Evolutionary conservation across 2,888 invertebrate genomes (phyloP).

Genomic region (Hedychridium roseum): DNA sequence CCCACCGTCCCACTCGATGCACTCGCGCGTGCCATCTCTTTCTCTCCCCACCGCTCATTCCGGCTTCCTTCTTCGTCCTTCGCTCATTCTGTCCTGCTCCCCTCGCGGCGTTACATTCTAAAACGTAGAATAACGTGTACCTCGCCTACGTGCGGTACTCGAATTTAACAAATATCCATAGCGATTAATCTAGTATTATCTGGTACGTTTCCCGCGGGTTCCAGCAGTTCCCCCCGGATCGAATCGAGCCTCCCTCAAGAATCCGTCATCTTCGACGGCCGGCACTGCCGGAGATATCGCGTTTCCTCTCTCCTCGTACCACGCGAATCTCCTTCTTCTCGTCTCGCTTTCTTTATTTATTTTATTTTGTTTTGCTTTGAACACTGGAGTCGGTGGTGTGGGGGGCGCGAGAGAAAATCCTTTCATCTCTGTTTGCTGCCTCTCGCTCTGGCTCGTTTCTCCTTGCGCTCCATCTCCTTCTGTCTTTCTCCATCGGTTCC

Average conservation of each 20-base stretch:
- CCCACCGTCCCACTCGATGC: too few relatives aligned
- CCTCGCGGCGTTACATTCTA: slow-evolving; percentile 21
- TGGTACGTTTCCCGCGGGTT: slow-evolving; percentile 54
- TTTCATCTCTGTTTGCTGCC: slow-evolving; percentile 29
- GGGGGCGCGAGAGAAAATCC: slow-evolving; percentile 48
- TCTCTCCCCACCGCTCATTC: slow-evolving; percentile 5
- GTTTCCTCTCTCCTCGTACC: slow-evolving; percentile 16
- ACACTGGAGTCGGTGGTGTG: slow-evolving; percentile 63
- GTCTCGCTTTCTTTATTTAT: slow-evolving; percentile 1
- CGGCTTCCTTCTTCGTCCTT: background rate
- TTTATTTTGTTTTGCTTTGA: slow-evolving; percentile 47
- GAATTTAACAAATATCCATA: slow-evolving; percentile 50
- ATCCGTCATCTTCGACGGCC: too few relatives aligned
- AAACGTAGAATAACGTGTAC: slow-evolving; percentile 26
- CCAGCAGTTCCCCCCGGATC: slow-evolving; percentile 39
- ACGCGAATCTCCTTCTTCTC: too few relatives aligned
- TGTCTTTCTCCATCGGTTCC: slow-evolving; percentile 10
- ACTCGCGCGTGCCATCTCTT: background rate
- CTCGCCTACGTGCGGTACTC: slow-evolving; percentile 37
- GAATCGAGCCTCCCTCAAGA: too few relatives aligned
- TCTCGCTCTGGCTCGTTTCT: slow-evolving; percentile 9
- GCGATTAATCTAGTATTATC: slow-evolving; percentile 53
- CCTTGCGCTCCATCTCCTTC: slow-evolving; percentile 2
- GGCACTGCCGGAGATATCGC: slow-evolving; percentile 30
- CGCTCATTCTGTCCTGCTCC: background rate